Percentiles rank a stretch among this genome's conserved stretches.
Evolutionary conservation across 2,888 invertebrate species (phyloP).

Genomic region (Spatulosminthurus flaviceps): DNA sequence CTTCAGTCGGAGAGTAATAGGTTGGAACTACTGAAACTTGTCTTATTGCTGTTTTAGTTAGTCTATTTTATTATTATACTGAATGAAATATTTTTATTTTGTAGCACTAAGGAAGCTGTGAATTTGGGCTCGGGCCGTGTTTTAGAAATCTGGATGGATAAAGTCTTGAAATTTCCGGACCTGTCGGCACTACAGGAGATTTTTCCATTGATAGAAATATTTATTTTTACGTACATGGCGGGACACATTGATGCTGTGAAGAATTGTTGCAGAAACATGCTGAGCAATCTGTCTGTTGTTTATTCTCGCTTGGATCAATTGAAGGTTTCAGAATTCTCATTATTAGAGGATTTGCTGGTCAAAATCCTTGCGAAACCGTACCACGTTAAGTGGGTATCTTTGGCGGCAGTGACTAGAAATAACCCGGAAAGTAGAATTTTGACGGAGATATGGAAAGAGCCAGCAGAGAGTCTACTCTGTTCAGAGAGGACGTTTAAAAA

Average conservation of each 20-base stretch:
- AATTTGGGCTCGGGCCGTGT: conserved; percentile 59
- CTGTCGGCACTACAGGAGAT: not conserved
- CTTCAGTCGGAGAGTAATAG: conserved; percentile 29
- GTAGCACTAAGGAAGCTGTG: conserved; percentile 57
- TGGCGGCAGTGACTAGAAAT: conserved; percentile 53
- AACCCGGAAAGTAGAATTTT: conserved; percentile 48
- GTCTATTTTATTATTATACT: conserved; percentile 15
- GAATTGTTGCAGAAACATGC: conserved; percentile 57
- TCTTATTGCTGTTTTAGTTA: not conserved
- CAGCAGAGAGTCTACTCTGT: conserved; percentile 51
- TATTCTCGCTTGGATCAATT: conserved; percentile 52
- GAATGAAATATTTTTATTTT: conserved; percentile 21
- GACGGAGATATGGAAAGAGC: conserved; percentile 40
- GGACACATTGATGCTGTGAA: conserved; percentile 63
- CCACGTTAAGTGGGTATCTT: conserved; percentile 59
- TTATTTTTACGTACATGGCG: conserved; percentile 58
- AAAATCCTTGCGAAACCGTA: conserved; percentile 52
- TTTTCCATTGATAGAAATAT: conserved; percentile 53
- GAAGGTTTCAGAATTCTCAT: not conserved
- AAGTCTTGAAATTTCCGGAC: conserved; percentile 40
- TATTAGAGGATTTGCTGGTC: conserved; percentile 45
- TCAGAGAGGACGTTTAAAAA: conserved; percentile 53
- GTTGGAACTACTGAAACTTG: conserved; percentile 3
- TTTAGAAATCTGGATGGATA: conserved; percentile 58
- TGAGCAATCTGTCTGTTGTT: conserved; percentile 49